phyloP scores from a whole-genome alignment of 2,113 vertebrate species.

The Nicator chloris region DNA sequence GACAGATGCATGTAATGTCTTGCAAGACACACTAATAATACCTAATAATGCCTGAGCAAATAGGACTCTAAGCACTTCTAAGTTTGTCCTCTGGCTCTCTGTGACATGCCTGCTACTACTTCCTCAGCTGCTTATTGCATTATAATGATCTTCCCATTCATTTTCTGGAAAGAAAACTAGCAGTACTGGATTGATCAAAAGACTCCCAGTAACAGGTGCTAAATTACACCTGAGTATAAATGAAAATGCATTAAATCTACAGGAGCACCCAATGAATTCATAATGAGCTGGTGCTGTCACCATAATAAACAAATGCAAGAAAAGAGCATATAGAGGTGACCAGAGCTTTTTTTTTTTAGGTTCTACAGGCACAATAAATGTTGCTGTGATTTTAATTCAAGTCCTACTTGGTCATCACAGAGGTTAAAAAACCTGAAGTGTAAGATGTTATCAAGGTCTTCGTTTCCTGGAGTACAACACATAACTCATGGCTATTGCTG shows the following conservation, averaged over 20 bases:
- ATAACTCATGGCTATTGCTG: background rate
- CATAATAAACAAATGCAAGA: background rate
- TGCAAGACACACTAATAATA: background rate
- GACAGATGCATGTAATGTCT: background rate
- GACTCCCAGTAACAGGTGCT: background rate
- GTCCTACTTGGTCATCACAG: background rate
- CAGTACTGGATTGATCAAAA: background rate
- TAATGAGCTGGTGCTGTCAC: background rate
- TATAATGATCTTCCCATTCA: background rate
- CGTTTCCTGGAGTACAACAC: background rate
- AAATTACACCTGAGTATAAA: conserved; percentile 6
- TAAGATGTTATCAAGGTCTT: background rate
- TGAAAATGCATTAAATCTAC: background rate
- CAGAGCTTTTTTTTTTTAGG: background rate
- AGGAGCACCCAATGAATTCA: background rate
- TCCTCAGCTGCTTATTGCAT: background rate
- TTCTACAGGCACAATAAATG: background rate
- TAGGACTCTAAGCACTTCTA: background rate
- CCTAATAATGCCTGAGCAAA: background rate
- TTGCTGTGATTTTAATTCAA: background rate
- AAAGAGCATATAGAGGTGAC: background rate
- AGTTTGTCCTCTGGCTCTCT: background rate
- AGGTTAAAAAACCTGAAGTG: background rate
- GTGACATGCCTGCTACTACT: background rate
- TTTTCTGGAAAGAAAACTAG: conserved; percentile 31